These are phyloP conservation scores for Pteropus rufus DNA, from an alignment of 2,797 vertebrate genomes.

Conservation along the genomic window DNA sequence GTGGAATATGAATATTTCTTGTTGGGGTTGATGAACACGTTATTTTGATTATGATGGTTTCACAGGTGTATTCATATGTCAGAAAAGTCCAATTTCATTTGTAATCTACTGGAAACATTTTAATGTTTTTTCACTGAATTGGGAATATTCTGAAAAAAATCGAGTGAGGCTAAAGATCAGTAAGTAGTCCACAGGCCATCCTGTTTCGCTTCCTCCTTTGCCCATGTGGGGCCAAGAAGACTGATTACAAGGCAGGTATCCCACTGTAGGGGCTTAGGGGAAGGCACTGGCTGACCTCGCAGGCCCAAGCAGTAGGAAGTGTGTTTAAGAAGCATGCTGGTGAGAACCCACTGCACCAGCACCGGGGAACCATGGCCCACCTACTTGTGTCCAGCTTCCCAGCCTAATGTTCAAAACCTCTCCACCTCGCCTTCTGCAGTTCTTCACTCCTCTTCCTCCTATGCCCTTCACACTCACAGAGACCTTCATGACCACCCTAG, in stretches of 20 bases:
- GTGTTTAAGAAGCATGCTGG: neutral
- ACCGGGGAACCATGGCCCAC: neutral
- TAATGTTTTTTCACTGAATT: neutral
- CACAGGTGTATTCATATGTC: neutral
- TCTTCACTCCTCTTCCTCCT: neutral
- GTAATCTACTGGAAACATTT: neutral
- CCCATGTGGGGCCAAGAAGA: neutral
- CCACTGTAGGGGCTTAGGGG: neutral
- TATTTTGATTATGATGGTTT: neutral
- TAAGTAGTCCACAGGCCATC: neutral
- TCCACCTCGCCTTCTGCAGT: neutral
- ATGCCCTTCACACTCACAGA: neutral
- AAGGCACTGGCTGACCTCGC: neutral
- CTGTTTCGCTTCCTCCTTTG: constrained; percentile 21
- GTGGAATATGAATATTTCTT: neutral
- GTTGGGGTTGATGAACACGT: neutral
- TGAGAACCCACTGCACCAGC: neutral
- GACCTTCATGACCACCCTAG: neutral
- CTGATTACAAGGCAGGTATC: neutral
- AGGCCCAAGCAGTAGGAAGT: neutral
- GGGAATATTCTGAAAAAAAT: neutral
- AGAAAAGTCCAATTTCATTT: neutral
- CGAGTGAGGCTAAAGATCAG: neutral
- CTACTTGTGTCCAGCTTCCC: neutral
- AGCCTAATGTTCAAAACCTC: neutral